phyloP scores from a whole-genome alignment of 2,888 invertebrate species.

The Drosophila incognita region DNA sequence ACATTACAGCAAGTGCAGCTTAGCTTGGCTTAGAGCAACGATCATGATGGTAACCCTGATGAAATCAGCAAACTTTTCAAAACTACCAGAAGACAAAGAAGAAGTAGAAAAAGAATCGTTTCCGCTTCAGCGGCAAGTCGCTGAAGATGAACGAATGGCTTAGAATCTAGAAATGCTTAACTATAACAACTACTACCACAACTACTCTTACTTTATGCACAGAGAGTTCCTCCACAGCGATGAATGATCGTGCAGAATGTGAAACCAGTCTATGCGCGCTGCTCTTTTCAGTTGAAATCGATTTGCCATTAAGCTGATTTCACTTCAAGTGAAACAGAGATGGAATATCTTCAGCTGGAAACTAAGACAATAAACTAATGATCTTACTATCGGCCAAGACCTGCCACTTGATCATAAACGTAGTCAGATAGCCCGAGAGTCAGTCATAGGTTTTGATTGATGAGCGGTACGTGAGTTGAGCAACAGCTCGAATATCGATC shows the following conservation, averaged over 20 bases:
- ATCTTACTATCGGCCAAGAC: slow-evolving; percentile 23
- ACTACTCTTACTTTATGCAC: slow-evolving; percentile 8
- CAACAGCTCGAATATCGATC: slow-evolving; percentile 7
- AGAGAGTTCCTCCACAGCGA: neutral
- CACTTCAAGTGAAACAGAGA: slow-evolving; percentile 59
- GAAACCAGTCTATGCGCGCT: slow-evolving; percentile 73
- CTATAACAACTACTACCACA: slow-evolving; percentile 1
- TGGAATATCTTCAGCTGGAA: slow-evolving; percentile 20
- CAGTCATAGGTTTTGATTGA: slow-evolving; percentile 50
- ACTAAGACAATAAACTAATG: slow-evolving; percentile 47
- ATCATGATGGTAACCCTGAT: slow-evolving; percentile 35
- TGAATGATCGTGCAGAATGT: slow-evolving; percentile 48
- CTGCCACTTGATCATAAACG: slow-evolving; percentile 41
- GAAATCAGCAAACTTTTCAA: slow-evolving; percentile 41
- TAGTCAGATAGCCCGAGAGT: slow-evolving; percentile 4
- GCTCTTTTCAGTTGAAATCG: slow-evolving; percentile 58
- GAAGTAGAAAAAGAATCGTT: slow-evolving; percentile 49
- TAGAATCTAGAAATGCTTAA: slow-evolving; percentile 51
- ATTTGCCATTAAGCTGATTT: slow-evolving; percentile 78
- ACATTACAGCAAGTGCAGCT: slow-evolving; percentile 53
- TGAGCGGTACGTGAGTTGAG: slow-evolving; percentile 38
- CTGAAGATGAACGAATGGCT: slow-evolving; percentile 77
- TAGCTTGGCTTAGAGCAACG: slow-evolving; percentile 11
- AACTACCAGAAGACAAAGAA: neutral
- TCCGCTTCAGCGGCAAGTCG: slow-evolving; percentile 73